Base-by-base conservation (phyloP, 2,888 invertebrate species). In the Hemistola chrysoprasaria region DNA sequence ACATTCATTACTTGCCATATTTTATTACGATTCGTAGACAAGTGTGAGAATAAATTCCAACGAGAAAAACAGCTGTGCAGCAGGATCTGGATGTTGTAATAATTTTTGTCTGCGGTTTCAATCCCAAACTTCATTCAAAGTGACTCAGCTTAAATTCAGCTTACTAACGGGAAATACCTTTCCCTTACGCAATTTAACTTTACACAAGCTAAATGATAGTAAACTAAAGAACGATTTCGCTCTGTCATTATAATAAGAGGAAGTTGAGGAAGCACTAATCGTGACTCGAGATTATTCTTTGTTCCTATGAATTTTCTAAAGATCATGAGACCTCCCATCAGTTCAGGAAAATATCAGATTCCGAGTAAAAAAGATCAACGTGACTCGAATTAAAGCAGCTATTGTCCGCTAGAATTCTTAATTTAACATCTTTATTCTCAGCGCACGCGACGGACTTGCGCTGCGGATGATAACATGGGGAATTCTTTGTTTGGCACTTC, bases 341-440 rank as follows among this genome's bases (percentile, higher is more conserved):
- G 24, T 11, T 2, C 16, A 40, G 33, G 29, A 39, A 45, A 45
- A 49, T 41, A 42, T 39, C 39, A 47, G 24, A 38, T 42, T 26
- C 38, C 36, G 24, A 39, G 32, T 25, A 40, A 47, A 47, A 40
- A 49, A 40, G 49, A 29, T 27, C 24, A 47, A 47, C 51, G 47
- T 51, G 54, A 49, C 49, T 32, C 8, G 49, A 54, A 49, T 51
- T 30, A 33, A 38, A 5, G 35, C 26, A 41, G 36, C 23, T 27
- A 22, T 7, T 47, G 42, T 40, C 41, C 40, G 22, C 35, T 11
- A 40, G 53, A 47, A 45, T 30, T 40, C 42, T 11, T 34, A 33
- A 41, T 43, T 25, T 25, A 26, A 28, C 28, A 36, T 46, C 38
- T 47, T 40, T 29, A 51, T 47, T 49, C 54, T 34, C 22, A 9